These are phyloP conservation scores for Ephestia elutella DNA, from an alignment of 1,140 invertebrate species.

Conservation along the genomic window DNA sequence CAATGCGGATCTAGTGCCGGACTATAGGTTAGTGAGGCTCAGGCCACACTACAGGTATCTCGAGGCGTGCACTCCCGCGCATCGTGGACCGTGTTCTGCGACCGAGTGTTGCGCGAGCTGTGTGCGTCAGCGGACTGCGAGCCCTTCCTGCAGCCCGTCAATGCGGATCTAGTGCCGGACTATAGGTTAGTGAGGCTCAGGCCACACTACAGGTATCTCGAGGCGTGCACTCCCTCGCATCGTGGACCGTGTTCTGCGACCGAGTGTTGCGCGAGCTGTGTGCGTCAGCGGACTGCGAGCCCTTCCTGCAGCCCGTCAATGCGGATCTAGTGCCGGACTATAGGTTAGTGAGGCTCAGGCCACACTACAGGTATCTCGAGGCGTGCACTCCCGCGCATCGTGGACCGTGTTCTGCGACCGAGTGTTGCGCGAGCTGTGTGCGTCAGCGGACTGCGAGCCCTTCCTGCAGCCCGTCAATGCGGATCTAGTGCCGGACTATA, in stretches of 20 bases:
- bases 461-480: background rate
- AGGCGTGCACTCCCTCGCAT: constrained; percentile 24
- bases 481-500: background rate
- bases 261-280: constrained; percentile 42
- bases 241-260: constrained; percentile 34
- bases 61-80: constrained; percentile 31
- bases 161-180: background rate
- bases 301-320: background rate
- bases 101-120: constrained; percentile 42
- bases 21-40: too few relatives aligned
- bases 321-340: background rate
- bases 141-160: background rate
- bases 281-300: constrained; percentile 76
- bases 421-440: constrained; percentile 43
- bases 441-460: constrained; percentile 76
- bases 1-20: background rate
- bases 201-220: constrained; percentile 17
- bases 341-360: too few relatives aligned
- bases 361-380: constrained; percentile 20
- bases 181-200: too few relatives aligned
- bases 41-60: too few relatives aligned
- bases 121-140: constrained; percentile 76
- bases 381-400: constrained; percentile 24
- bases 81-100: constrained; percentile 34
- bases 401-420: constrained; percentile 33